Percentiles rank a stretch among this genome's conserved stretches.
Conservation (phyloP, 2,113 vertebrate species). For the Lepisosteus oculatus region DNA sequence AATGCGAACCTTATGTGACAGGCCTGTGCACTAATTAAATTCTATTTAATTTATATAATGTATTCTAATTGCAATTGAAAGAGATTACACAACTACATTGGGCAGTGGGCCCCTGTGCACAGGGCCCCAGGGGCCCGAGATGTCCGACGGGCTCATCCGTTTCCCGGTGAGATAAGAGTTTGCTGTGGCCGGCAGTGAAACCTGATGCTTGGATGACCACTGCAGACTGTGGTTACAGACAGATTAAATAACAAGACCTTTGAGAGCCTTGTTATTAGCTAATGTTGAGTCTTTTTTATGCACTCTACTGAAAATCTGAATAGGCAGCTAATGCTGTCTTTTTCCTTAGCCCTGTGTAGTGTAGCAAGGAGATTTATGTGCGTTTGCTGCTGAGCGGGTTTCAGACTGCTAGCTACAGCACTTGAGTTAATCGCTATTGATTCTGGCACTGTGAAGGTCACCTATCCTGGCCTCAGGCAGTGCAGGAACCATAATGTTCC, state of each 20-base stretch:
- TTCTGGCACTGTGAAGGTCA: conserved; percentile 47
- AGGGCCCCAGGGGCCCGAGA: background rate
- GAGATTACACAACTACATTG: background rate
- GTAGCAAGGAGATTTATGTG: background rate
- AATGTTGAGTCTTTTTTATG: conserved; percentile 21
- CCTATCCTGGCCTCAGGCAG: conserved; percentile 28
- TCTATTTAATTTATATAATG: background rate
- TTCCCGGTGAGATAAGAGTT: background rate
- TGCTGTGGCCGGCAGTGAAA: background rate
- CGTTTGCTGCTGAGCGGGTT: conserved; percentile 12
- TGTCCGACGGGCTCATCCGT: background rate
- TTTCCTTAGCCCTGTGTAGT: background rate
- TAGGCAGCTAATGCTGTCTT: background rate
- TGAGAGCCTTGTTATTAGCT: conserved; percentile 1
- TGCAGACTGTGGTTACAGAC: background rate
- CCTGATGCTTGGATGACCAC: background rate
- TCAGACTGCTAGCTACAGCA: conserved; percentile 21
- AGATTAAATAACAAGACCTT: background rate
- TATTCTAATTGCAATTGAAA: background rate
- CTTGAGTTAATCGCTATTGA: conserved; percentile 44
- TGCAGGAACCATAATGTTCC: conserved; percentile 5
- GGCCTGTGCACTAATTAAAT: background rate
- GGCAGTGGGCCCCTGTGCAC: background rate
- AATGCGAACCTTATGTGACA: too few relatives aligned
- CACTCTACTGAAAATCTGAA: conserved; percentile 8